Evolutionary conservation across 2,888 invertebrate genomes (phyloP).

Genomic region (Marronus borbonicus): DNA sequence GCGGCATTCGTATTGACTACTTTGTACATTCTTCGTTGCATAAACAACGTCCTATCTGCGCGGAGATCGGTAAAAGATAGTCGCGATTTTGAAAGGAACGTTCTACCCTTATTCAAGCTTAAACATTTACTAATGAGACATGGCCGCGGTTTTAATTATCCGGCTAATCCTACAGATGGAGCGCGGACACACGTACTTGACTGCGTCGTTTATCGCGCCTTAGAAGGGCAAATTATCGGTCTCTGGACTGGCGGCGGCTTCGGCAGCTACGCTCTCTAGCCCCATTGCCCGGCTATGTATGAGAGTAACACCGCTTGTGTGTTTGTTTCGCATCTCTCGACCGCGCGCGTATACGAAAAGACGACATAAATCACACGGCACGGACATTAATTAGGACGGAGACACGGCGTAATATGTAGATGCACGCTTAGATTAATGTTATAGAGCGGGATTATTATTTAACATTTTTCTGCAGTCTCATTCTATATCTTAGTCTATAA

Average conservation of each 20-base stretch:
- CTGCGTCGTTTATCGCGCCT: slow-evolving; percentile 52
- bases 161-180: slow-evolving; percentile 53
- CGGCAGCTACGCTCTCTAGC: neutral
- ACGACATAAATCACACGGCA: slow-evolving; percentile 67
- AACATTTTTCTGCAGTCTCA: slow-evolving; percentile 53
- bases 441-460: slow-evolving; percentile 61
- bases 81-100: slow-evolving; percentile 38
- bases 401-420: slow-evolving; percentile 69
- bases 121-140: slow-evolving; percentile 48
- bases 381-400: slow-evolving; percentile 69
- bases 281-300: neutral
- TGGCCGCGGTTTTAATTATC: slow-evolving; percentile 52
- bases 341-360: slow-evolving; percentile 59
- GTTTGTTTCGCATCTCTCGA: slow-evolving; percentile 56
- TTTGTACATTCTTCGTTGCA: slow-evolving; percentile 26
- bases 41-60: slow-evolving; percentile 21
- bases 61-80: slow-evolving; percentile 18
- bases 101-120: slow-evolving; percentile 29
- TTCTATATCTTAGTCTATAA: slow-evolving; percentile 1
- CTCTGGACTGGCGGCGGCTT: slow-evolving; percentile 53
- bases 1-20: slow-evolving; percentile 28
- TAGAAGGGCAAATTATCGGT: slow-evolving; percentile 61
- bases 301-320: neutral
- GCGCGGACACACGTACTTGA: slow-evolving; percentile 44
- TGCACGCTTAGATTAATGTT: slow-evolving; percentile 67